Percentiles rank a stretch among this genome's conserved stretches.
Conservation (phyloP, 2,888 invertebrate species). For the Drosophila subquinaria region DNA sequence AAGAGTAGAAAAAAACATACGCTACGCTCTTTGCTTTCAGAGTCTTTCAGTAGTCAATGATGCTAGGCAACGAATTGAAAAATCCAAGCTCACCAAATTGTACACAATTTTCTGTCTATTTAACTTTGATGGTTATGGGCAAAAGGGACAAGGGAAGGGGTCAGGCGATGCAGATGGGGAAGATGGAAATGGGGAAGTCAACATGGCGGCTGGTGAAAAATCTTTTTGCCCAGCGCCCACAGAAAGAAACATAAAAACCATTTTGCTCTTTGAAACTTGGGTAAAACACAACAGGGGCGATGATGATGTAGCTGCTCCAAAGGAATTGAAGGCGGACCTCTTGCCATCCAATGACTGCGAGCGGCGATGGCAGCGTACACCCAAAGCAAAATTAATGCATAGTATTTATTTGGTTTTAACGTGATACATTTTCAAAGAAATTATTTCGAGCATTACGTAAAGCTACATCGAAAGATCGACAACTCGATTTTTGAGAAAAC, state of each 20-base stretch:
- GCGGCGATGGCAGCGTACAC: not conserved
- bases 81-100: slow-evolving; percentile 79
- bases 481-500: too few relatives aligned
- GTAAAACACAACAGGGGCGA: slow-evolving; percentile 44
- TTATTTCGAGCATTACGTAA: too few relatives aligned
- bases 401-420: too few relatives aligned
- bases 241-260: slow-evolving; percentile 81
- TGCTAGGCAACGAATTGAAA: slow-evolving; percentile 81
- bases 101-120: slow-evolving; percentile 83
- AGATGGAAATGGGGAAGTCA: slow-evolving; percentile 15
- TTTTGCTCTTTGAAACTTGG: slow-evolving; percentile 73
- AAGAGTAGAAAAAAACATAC: slow-evolving; percentile 35
- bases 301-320: slow-evolving; percentile 28
- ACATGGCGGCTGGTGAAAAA: slow-evolving; percentile 57
- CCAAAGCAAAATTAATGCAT: not conserved
- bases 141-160: not conserved
- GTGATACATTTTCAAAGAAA: too few relatives aligned
- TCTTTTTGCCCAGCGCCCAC: slow-evolving; percentile 69
- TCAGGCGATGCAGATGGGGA: not conserved
- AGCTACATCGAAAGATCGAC: too few relatives aligned
- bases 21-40: slow-evolving; percentile 47
- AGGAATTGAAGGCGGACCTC: slow-evolving; percentile 46
- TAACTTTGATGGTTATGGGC: slow-evolving; percentile 74
- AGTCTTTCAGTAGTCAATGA: slow-evolving; percentile 75
- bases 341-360: slow-evolving; percentile 12